Base-by-base conservation (phyloP, 1,140 invertebrate genomes). In the Limonius californicus region DNA sequence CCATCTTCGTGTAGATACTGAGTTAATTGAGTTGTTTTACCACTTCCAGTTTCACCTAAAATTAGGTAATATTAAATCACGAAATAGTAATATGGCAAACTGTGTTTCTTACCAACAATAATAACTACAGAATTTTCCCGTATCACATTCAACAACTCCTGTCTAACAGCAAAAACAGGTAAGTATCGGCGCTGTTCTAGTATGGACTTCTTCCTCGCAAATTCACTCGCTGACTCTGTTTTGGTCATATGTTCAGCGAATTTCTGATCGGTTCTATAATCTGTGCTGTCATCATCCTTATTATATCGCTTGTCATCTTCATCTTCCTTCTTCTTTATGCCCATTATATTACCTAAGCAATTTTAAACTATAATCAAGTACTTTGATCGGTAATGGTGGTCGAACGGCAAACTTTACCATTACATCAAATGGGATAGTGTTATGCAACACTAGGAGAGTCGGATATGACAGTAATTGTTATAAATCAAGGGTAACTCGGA, bases 1-100 rank as follows among this genome's bases (percentile, higher is more conserved):
- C 97, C 97, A 69, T 98, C 97, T 81, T 99, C 98, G 75, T 98
- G 92, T 2, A 99, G 81, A 76, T 98, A 99, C 75, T 99, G 97
- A 0, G 97, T 98, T n/a, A 99, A 80, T 76, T 99, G 97, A 0
- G 96, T 99, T 0, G 97, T 99, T 80, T 99, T 99, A 43, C 97
- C 98, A 71, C 94, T 97, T 12, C 98, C 98, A 16, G 98, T 99
- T 81, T 99, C 98, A 69, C 97, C 94, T 62, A 89, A 84, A 72
- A 87, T 45, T 7, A 14, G 14, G n/a, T 4, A 45, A 32, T 6
- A 11, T 32, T 32, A 32, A 32, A 6, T 32, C 4, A 6, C 11
- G 27, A 11, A 32, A 11, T 32, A 32, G 11, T 32, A 11, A 6
- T 32, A 6, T 4, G 11, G 4, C 4, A 32, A 4, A 32, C 21